Evolutionary conservation across 2,113 vertebrate species (phyloP).

Genomic region (Caloenas nicobarica): DNA sequence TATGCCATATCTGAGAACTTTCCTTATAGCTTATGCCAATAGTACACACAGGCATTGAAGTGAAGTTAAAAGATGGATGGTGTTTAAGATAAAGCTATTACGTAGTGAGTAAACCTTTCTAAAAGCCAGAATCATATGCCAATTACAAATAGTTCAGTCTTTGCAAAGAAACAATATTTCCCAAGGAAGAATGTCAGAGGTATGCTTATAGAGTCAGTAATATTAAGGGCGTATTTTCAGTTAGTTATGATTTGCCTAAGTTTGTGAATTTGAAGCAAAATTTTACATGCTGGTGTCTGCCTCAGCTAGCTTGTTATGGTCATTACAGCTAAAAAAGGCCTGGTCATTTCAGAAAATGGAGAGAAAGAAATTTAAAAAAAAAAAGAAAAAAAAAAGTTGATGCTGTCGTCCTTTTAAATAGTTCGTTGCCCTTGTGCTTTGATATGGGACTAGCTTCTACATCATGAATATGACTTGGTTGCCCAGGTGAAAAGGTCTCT

Average conservation of each 20-base stretch:
- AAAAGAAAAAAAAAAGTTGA: rapidly evolving
- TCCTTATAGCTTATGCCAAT: background rate
- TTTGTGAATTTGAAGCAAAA: background rate
- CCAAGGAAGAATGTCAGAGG: background rate
- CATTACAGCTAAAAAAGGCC: background rate
- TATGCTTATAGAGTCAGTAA: background rate
- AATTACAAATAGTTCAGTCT: background rate
- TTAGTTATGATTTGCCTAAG: background rate
- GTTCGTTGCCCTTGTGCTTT: background rate
- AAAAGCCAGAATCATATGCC: background rate
- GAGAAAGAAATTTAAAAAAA: background rate
- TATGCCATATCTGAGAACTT: background rate
- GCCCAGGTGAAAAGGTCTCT: background rate
- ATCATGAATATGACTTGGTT: background rate
- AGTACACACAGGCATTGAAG: background rate
- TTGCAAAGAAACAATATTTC: background rate
- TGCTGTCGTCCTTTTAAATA: background rate
- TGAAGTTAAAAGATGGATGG: background rate
- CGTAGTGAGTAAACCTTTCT: background rate
- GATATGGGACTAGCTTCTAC: background rate
- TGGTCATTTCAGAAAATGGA: background rate
- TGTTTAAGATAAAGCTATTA: background rate
- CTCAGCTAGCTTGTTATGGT: background rate
- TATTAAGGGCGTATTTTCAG: background rate
- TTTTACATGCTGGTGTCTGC: background rate